Conservation (phyloP, 2,888 invertebrate species). For the Gryllus longicercus region DNA sequence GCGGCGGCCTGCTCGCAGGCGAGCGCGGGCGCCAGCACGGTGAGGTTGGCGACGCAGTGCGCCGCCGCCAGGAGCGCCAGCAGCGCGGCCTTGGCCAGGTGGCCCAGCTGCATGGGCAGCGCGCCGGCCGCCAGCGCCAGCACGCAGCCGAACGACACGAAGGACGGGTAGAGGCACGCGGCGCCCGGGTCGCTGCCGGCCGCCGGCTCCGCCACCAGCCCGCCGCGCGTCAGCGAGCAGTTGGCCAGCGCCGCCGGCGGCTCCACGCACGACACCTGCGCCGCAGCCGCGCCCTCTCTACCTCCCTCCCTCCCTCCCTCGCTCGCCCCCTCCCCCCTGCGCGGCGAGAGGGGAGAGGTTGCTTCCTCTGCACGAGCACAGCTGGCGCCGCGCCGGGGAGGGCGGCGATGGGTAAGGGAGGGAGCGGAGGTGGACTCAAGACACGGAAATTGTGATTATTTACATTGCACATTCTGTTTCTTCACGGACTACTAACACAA, state of each 20-base stretch:
- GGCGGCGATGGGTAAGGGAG: too few species aligned
- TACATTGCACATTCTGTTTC: too few species aligned
- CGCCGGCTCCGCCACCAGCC: slow-evolving; percentile 25
- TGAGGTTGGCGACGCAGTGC: slow-evolving; percentile 60
- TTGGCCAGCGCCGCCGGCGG: slow-evolving; percentile 41
- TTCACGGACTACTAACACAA: too few species aligned
- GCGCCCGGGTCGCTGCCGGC: slow-evolving; percentile 43
- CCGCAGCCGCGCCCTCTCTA: too few species aligned
- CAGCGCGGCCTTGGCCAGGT: slow-evolving; percentile 63
- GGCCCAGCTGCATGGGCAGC: slow-evolving; percentile 67
- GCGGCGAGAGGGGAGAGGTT: too few species aligned
- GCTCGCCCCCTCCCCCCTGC: too few species aligned
- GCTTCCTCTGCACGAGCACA: too few species aligned
- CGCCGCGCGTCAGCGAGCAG: slow-evolving; percentile 39
- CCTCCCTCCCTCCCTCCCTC: too few species aligned
- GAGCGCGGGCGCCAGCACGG: slow-evolving; percentile 54
- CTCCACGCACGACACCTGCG: slow-evolving; percentile 38
- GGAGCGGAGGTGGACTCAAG: too few species aligned
- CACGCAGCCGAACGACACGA: slow-evolving; percentile 68
- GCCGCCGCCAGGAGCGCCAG: slow-evolving; percentile 59
- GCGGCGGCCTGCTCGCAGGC: slow-evolving; percentile 55
- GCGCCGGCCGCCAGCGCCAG: slow-evolving; percentile 66
- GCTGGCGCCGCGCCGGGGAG: too few species aligned
- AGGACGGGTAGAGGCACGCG: slow-evolving; percentile 65
- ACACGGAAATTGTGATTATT: too few species aligned